Conservation (phyloP, 2,888 invertebrate genomes). For the Osmoderma eremita region DNA sequence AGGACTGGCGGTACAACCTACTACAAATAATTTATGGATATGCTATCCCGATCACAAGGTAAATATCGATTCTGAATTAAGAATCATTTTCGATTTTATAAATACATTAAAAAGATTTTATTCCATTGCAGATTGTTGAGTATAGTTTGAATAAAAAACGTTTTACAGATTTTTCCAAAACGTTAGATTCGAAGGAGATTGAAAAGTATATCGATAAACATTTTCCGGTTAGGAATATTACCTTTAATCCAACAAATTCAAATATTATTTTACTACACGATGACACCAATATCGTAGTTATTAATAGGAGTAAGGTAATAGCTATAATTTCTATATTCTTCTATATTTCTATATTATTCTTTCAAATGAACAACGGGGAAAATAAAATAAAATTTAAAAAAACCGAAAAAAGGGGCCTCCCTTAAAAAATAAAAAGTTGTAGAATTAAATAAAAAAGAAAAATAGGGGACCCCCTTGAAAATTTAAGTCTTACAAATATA, state of each 20-base stretch:
- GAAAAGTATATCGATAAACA: conserved; percentile 69
- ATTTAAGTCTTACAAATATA: too few species aligned
- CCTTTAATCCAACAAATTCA: conserved; percentile 71
- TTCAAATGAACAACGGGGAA: too few species aligned
- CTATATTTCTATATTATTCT: too few species aligned
- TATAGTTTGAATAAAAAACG: conserved; percentile 73
- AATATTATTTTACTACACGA: conserved; percentile 78
- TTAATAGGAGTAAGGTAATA: conserved; percentile 69
- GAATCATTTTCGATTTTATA: background rate
- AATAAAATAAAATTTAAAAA: too few species aligned
- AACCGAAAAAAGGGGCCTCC: too few species aligned
- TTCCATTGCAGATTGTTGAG: conserved; percentile 79
- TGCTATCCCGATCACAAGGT: conserved; percentile 86
- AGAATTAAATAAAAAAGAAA: too few species aligned
- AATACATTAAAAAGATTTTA: conserved; percentile 21
- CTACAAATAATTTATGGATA: conserved; percentile 70
- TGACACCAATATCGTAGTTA: conserved; percentile 73
- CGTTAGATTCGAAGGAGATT: conserved; percentile 66
- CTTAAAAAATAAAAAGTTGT: too few species aligned
- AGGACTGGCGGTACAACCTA: conserved; percentile 75
- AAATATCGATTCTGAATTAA: conserved; percentile 45
- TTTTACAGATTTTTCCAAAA: conserved; percentile 73
- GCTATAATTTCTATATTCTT: too few species aligned
- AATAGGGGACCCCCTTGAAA: too few species aligned
- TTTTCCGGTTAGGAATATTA: conserved; percentile 71